These are phyloP conservation scores for Gracilinanus agilis DNA, from an alignment of 2,113 vertebrate species.

Conservation along the genomic window DNA sequence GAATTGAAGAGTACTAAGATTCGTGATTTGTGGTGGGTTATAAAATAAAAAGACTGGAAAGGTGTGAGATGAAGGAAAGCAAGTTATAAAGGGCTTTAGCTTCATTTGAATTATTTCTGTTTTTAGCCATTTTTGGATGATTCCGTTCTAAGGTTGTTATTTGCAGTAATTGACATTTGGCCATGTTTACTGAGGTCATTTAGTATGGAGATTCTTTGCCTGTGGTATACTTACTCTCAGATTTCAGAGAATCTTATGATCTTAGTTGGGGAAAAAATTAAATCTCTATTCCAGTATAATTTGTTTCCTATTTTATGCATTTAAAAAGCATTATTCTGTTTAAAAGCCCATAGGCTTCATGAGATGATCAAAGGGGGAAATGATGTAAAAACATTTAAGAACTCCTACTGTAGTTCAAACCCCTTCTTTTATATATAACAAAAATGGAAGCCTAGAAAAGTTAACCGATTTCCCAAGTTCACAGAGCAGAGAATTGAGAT, in stretches of 20 bases:
- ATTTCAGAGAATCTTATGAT: neutral
- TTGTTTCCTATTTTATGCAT: neutral
- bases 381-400: neutral
- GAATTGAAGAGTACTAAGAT: no score
- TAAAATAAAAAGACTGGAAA: neutral
- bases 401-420: neutral
- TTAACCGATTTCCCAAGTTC: neutral
- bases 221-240: neutral
- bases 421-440: neutral
- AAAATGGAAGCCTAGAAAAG: neutral
- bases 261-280: neutral
- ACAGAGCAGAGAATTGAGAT: neutral
- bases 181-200: neutral
- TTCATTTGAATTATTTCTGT: neutral
- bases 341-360: neutral
- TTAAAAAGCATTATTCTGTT: neutral
- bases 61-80: neutral
- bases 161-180: neutral
- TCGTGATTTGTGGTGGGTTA: neutral
- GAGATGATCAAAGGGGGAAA: neutral
- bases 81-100: neutral
- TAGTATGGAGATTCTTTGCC: neutral
- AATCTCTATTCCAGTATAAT: neutral
- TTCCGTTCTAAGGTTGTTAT: neutral
- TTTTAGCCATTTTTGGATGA: neutral